phyloP scores from a whole-genome alignment of 2,113 vertebrate genomes.

The Cnemophilus loriae region DNA sequence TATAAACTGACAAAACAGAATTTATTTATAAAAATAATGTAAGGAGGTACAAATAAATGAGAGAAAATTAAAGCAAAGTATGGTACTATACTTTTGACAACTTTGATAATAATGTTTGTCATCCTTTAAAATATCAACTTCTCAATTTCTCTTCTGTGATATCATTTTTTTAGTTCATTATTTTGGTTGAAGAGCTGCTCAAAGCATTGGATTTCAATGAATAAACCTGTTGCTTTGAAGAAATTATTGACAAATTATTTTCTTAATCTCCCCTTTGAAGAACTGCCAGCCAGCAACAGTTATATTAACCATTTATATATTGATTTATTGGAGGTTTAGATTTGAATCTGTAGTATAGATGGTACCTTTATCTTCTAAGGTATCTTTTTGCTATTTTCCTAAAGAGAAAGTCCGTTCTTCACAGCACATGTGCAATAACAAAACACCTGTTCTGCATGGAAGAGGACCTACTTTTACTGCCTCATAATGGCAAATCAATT shows the following conservation, averaged over 20 bases:
- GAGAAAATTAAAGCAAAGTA: neutral
- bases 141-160: neutral
- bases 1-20: neutral
- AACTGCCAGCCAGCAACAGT: neutral
- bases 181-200: neutral
- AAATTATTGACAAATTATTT: neutral
- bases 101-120: neutral
- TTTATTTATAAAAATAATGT: neutral
- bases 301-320: neutral
- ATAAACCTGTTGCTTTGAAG: neutral
- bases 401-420: neutral
- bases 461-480: neutral
- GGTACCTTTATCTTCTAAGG: neutral
- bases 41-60: neutral
- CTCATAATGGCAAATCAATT: slow-evolving; percentile 9
- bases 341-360: neutral
- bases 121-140: neutral
- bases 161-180: neutral
- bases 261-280: neutral
- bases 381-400: neutral
- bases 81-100: neutral
- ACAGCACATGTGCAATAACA: neutral
- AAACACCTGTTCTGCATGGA: neutral
- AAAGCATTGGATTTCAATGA: neutral
- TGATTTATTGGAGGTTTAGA: neutral